Percentiles rank a stretch among this genome's conserved stretches.
Conservation (phyloP, 1,140 invertebrate species). For the Drosophila novamexicana region DNA sequence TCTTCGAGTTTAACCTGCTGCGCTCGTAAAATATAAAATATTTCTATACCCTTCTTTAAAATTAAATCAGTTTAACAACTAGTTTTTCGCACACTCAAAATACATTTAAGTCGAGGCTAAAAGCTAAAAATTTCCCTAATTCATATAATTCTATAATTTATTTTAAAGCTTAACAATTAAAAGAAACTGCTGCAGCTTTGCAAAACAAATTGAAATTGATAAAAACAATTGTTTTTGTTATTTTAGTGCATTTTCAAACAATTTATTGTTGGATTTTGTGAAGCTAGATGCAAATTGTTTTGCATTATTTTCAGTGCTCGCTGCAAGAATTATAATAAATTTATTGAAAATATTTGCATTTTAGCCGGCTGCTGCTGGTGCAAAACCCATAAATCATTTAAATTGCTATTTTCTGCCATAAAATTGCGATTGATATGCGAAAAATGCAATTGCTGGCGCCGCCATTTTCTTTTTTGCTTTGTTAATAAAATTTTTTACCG, state of each 20-base stretch:
- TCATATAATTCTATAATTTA: too few relatives aligned
- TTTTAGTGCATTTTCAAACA: not conserved
- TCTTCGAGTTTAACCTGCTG: too few relatives aligned
- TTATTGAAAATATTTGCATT: not conserved
- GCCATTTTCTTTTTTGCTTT: conserved; percentile 70
- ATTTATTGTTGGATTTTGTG: not conserved
- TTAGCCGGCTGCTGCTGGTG: not conserved
- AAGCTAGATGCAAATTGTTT: not conserved
- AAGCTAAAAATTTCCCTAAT: not conserved
- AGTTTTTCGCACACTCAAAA: not conserved
- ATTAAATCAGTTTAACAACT: not conserved
- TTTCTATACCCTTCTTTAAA: not conserved
- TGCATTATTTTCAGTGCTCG: not conserved
- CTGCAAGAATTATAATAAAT: not conserved
- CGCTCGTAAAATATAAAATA: not conserved
- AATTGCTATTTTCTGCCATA: conserved; percentile 21
- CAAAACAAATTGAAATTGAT: not conserved
- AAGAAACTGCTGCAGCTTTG: not conserved
- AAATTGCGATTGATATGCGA: conserved; percentile 40
- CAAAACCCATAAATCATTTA: conserved; percentile 10
- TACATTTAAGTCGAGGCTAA: too few relatives aligned
- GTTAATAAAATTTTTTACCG: conserved; percentile 76
- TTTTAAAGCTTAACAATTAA: not conserved
- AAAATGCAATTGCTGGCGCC: conserved; percentile 46
- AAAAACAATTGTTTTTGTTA: not conserved